These are phyloP conservation scores for Lordiphosa mommai DNA, from an alignment of 1,140 invertebrate species.

Conservation along the genomic window DNA sequence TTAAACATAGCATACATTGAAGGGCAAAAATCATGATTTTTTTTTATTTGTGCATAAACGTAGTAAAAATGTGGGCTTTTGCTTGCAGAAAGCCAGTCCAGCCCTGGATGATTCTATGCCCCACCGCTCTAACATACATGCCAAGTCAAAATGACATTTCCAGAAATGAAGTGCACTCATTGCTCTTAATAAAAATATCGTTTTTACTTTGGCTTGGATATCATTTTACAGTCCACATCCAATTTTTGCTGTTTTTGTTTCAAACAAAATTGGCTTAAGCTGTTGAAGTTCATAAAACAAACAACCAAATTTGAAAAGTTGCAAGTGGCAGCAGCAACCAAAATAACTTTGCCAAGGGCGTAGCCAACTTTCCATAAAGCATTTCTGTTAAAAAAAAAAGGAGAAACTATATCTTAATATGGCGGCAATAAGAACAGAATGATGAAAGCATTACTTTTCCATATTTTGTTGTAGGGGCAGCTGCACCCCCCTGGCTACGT, in stretches of 20 bases:
- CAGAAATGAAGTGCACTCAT: conserved; percentile 8
- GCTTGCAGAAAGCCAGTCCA: no score
- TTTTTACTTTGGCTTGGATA: conserved; percentile 28
- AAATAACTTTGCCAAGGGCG: not conserved
- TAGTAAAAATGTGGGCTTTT: no score
- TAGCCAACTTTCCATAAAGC: no score
- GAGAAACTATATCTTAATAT: not conserved
- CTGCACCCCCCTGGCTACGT: no score
- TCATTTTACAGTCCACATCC: conserved; percentile 22
- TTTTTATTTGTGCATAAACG: no score
- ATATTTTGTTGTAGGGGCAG: no score
- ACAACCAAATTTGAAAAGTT: conserved; percentile 63
- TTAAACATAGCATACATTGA: no score
- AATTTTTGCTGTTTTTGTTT: conserved; percentile 13
- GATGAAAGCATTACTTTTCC: no score
- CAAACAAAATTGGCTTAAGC: conserved; percentile 55
- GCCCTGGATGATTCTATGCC: conserved; percentile 10
- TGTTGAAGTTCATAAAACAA: conserved; percentile 63
- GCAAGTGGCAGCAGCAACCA: conserved; percentile 35
- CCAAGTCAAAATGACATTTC: conserved; percentile 2
- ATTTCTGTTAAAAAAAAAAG: not conserved
- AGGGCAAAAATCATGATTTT: no score
- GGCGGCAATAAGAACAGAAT: no score
- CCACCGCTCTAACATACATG: not conserved
- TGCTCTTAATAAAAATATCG: conserved; percentile 7